phyloP scores from a whole-genome alignment of 2,113 vertebrate genomes.

The Emberiza fucata region DNA sequence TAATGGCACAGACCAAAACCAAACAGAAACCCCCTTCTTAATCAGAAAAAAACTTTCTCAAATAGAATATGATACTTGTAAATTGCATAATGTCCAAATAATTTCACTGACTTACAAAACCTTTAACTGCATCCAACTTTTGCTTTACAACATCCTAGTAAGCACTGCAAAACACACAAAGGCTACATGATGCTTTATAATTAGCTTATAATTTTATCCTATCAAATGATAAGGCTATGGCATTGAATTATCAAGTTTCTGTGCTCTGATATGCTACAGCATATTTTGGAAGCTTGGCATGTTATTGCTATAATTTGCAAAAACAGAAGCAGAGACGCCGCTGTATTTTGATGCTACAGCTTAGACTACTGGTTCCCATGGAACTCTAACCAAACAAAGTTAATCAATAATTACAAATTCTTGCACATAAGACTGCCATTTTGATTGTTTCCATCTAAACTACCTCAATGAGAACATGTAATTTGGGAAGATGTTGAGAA shows the following conservation, averaged over 20 bases:
- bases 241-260: not conserved
- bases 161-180: not conserved
- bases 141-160: not conserved
- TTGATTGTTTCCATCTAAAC: not conserved
- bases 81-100: not conserved
- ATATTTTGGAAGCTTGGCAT: not conserved
- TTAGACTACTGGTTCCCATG: not conserved
- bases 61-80: not conserved
- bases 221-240: not conserved
- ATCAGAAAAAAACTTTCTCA: not conserved
- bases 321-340: not conserved
- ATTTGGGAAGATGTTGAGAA: not conserved
- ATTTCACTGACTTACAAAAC: not conserved
- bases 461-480: not conserved
- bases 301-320: not conserved
- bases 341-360: not conserved
- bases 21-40: not conserved
- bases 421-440: not conserved
- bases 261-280: not conserved
- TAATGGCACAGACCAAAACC: not conserved
- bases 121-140: not conserved
- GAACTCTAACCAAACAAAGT: not conserved
- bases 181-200: not conserved
- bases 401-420: not conserved
- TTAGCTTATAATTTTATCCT: not conserved